A percentile compares a stretch with the other conserved stretches of the same genome.
phyloP scores from a whole-genome alignment of 2,888 invertebrate species.

The Tipula vernalis region DNA sequence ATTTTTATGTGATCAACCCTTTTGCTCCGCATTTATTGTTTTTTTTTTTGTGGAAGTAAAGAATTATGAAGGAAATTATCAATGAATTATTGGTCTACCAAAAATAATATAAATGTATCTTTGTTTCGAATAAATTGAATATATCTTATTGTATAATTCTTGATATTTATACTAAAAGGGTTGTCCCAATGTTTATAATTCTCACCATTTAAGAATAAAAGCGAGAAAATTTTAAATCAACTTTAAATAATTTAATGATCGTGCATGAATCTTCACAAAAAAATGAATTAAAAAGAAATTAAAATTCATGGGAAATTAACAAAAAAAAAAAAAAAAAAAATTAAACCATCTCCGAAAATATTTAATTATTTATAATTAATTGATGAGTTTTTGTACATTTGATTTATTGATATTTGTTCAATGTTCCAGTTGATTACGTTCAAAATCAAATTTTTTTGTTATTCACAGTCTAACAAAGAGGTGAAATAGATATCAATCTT shows the following conservation, averaged over 20 bases:
- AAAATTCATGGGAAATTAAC: background rate
- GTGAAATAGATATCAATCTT: no score
- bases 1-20: background rate
- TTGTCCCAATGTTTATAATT: background rate
- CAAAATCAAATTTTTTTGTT: background rate
- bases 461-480: no score
- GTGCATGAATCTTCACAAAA: background rate
- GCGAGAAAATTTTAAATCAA: background rate
- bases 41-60: background rate
- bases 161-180: background rate
- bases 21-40: background rate
- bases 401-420: background rate
- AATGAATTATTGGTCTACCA: conserved; percentile 4
- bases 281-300: background rate
- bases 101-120: background rate
- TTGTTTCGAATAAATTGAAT: background rate
- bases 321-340: background rate
- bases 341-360: background rate
- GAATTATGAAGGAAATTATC: background rate
- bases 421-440: background rate
- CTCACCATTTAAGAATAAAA: background rate
- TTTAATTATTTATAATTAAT: background rate
- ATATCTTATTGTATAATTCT: background rate
- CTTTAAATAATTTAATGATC: background rate
- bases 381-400: background rate